Percentiles rank a stretch among this genome's conserved stretches.
phyloP scores from a whole-genome alignment of 2,113 vertebrate genomes.

The Mustelus asterias region DNA sequence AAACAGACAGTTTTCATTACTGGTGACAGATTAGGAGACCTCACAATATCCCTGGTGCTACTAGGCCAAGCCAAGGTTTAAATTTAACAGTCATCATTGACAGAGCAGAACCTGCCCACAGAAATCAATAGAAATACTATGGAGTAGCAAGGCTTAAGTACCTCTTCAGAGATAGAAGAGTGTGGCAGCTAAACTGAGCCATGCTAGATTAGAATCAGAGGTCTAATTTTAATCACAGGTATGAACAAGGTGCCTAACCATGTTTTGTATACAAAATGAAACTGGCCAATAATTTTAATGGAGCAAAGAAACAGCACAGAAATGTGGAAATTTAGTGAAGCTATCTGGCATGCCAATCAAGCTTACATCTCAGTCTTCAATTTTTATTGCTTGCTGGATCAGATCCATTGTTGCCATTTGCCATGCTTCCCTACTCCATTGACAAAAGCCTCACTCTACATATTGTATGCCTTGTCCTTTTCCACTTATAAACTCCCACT shows the following conservation, averaged over 20 bases:
- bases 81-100: not conserved
- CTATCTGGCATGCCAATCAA: not conserved
- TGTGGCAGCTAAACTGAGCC: not conserved
- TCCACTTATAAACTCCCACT: not conserved
- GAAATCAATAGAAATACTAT: not conserved
- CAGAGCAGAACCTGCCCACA: not conserved
- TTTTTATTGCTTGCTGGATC: not conserved
- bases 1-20: not conserved
- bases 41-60: not conserved
- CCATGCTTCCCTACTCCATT: not conserved
- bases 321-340: not conserved
- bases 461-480: not conserved
- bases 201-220: not conserved
- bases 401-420: not conserved
- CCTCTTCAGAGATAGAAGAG: not conserved
- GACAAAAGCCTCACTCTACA: not conserved
- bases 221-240: not conserved
- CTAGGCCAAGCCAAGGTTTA: not conserved
- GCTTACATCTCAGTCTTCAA: not conserved
- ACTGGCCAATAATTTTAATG: not conserved
- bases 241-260: not conserved
- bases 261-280: not conserved
- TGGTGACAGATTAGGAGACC: not conserved
- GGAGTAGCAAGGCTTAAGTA: not conserved
- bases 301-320: not conserved